Conservation (phyloP, 2,113 vertebrate species). For the Pheucticus melanocephalus region DNA sequence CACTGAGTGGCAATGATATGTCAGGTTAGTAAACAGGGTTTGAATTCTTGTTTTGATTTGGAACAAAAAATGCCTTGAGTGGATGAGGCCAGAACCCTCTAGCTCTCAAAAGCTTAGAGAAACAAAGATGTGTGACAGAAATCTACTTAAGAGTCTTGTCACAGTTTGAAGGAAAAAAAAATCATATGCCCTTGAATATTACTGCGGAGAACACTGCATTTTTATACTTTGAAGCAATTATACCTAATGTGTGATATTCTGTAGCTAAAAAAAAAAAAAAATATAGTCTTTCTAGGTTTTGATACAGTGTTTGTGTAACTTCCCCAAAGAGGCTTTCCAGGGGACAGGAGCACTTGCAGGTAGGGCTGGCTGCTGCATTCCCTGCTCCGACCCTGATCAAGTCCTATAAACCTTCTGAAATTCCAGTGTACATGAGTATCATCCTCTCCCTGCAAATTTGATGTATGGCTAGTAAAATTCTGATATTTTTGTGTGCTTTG, state of each 20-base stretch:
- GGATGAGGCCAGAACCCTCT: not conserved
- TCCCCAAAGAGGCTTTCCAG: not conserved
- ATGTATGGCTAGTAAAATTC: not conserved
- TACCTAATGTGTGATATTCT: not conserved
- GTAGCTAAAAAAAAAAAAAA: not conserved
- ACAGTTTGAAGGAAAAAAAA: not conserved
- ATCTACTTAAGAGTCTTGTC: not conserved
- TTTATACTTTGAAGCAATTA: not conserved
- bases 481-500: not conserved
- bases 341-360: rapidly evolving
- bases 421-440: not conserved
- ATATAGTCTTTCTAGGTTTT: not conserved
- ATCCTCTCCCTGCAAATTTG: not conserved
- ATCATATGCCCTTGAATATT: rapidly evolving
- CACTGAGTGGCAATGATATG: not conserved
- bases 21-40: not conserved
- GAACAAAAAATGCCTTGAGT: not conserved
- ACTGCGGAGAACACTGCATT: not conserved
- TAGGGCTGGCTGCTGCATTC: not conserved
- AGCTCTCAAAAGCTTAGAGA: not conserved
- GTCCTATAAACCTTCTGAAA: not conserved
- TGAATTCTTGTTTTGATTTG: not conserved
- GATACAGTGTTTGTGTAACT: not conserved
- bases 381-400: not conserved
- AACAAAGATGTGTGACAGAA: not conserved